phyloP scores from a whole-genome alignment of 2,797 vertebrate species.

The Lophius americanus region DNA sequence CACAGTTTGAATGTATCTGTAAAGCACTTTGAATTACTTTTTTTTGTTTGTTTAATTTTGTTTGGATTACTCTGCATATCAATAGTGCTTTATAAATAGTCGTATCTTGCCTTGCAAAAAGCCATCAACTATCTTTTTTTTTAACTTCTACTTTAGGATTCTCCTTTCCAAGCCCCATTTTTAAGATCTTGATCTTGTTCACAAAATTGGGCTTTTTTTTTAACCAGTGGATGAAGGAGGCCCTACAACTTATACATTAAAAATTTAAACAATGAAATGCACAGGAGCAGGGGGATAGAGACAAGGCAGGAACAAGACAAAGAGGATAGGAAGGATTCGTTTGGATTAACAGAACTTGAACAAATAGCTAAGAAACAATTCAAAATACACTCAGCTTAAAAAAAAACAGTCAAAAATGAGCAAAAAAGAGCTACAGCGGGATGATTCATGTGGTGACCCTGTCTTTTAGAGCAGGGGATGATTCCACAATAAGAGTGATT shows the following conservation, averaged over 20 bases:
- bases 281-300: neutral
- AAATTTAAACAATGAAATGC: no score
- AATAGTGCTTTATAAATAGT: no score
- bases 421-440: neutral
- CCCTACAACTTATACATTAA: neutral
- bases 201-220: neutral
- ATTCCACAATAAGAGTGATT: conserved; percentile 28
- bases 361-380: neutral
- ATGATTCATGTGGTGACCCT: neutral
- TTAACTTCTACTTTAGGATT: neutral
- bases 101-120: no score
- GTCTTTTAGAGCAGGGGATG: conserved; percentile 23
- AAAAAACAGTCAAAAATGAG: neutral
- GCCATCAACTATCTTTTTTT: neutral
- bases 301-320: neutral
- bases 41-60: neutral
- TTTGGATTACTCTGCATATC: no score
- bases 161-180: neutral
- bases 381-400: no score
- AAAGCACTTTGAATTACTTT: neutral
- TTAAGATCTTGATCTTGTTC: neutral
- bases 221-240: no score
- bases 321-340: neutral
- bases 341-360: no score
- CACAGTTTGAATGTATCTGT: no score